Percentiles rank a stretch among this genome's conserved stretches.
Evolutionary conservation across 2,113 vertebrate genomes (phyloP).

Genomic region (Phodopus roborovskii): DNA sequence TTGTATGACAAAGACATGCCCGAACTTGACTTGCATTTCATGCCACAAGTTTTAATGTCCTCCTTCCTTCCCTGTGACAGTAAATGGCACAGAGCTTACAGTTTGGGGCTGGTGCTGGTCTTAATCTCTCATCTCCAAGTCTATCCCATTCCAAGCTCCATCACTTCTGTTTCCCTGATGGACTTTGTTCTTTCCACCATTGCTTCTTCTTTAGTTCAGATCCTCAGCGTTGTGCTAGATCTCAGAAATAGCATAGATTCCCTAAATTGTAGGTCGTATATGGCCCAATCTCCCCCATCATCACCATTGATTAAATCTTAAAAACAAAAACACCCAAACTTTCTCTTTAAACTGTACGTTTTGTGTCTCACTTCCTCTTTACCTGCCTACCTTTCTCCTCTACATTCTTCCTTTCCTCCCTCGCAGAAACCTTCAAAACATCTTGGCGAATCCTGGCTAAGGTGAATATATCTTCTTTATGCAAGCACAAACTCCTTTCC

Average conservation of each 20-base stretch:
- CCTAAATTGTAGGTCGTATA: neutral
- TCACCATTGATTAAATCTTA: neutral
- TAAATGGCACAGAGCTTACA: neutral
- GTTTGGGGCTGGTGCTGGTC: neutral
- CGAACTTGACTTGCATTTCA: neutral
- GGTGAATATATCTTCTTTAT: neutral
- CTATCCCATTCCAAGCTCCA: neutral
- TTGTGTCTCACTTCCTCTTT: neutral
- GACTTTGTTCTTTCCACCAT: neutral
- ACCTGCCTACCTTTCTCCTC: neutral
- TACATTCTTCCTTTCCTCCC: neutral
- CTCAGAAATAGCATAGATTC: neutral
- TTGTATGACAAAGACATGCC: neutral
- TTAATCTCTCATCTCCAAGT: neutral
- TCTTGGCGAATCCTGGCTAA: neutral
- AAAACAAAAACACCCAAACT: neutral
- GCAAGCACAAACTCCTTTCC: neutral
- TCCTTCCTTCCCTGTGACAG: neutral
- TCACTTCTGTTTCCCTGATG: neutral
- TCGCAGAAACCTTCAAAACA: constrained; percentile 20
- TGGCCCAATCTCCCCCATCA: neutral
- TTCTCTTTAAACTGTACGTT: neutral
- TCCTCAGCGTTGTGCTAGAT: neutral
- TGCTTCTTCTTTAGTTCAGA: neutral
- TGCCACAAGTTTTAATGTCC: neutral